Conservation (phyloP, 2,113 vertebrate species). For the Fulica atra region DNA sequence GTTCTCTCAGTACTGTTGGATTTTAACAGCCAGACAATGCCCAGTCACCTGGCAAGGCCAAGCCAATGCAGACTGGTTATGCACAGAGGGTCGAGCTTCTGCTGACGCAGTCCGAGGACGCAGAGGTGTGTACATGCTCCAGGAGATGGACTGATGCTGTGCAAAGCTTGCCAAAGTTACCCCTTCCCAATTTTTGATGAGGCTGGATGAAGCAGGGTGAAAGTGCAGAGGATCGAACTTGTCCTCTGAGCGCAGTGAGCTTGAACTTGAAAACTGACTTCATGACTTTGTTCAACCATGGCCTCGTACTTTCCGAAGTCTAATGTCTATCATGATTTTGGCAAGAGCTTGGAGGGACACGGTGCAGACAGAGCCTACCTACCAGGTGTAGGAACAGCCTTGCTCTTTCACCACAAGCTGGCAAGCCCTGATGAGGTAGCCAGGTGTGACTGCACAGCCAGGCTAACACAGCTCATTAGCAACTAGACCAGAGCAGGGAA, state of each 20-base stretch:
- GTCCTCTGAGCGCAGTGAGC: background rate
- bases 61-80: background rate
- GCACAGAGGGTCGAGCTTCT: fast-evolving
- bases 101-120: background rate
- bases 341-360: background rate
- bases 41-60: background rate
- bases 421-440: background rate
- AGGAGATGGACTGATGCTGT: background rate
- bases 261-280: background rate
- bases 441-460: background rate
- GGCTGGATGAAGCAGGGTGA: background rate
- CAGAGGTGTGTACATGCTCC: fast-evolving
- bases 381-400: background rate
- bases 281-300: background rate
- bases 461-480: background rate
- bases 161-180: background rate
- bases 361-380: background rate
- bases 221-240: background rate
- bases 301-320: background rate
- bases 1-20: background rate
- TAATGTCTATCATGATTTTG: background rate
- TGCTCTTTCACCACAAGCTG: background rate
- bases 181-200: background rate
- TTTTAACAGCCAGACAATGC: background rate
- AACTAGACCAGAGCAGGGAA: background rate